Evolutionary conservation across 2,113 vertebrate species (phyloP), one percentile per base, ranked within the genome.

Genomic region (Syngnathus scovelli): DNA sequence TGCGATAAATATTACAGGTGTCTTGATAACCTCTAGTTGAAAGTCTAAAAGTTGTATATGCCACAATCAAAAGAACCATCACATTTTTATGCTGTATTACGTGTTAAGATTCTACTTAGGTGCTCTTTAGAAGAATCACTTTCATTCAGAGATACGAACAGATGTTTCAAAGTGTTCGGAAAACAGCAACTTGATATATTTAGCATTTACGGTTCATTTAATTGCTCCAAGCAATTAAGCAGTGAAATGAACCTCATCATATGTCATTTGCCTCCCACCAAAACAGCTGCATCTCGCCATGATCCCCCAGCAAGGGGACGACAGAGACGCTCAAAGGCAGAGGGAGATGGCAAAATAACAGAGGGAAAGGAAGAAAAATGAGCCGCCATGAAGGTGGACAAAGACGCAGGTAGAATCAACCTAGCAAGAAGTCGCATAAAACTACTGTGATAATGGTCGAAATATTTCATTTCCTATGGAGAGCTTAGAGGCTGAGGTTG

Each of bases 241-340:
- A 64, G 79, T 70, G 80, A 82, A 87, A 88, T 86, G 83, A 86
- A 83, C 81, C 83, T 72, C 80, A 71, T 78, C 70, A 67, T 80
- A 43, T 27, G 33, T 72, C 68, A 78, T 74, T 75, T 27, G 37
- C 62, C 66, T 74, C 64, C 67, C 76, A 59, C 69, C 18, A 27
- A 73, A 83, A 66, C 83, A 84, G 80, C 82, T 83, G 76, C 79
- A 68, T 74, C 78, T 71, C 75, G 16, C 66, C 68, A 71, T 0
- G 67, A 73, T 69, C 48, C 4, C 79, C 58, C 74, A 78, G 77
- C 19, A 38, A 72, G 70, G 65, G 69, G 64, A 19, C 65, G 70
- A 65, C 67, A 66, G 67, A 72, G 61, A 67, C 60, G 56, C 44
- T 41, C 2, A 62, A 51, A 58, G 52, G n/a, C 21, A 43, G 52